Conservation (phyloP, 23 tunicate species). For the Trididemnum miniatum region DNA sequence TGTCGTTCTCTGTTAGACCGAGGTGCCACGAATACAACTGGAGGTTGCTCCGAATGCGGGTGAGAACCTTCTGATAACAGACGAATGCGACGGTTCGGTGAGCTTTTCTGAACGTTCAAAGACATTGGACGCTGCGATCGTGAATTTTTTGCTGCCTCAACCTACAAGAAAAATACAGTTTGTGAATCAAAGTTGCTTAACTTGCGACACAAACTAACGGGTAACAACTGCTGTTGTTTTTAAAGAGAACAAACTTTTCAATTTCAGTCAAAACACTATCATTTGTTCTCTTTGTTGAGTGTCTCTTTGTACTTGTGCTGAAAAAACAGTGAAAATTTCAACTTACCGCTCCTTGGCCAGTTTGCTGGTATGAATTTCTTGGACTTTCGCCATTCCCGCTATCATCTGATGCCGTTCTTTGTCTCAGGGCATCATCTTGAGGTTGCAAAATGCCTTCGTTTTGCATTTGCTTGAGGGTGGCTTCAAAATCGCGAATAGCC, state of each 20-base stretch:
- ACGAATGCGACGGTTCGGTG: constrained; percentile 26
- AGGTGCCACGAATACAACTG: background rate
- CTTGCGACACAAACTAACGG: no score
- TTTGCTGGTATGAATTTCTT: constrained; percentile 65
- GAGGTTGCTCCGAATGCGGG: background rate
- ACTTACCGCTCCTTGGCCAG: no score
- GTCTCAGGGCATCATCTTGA: constrained; percentile 32
- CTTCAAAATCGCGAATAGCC: constrained; percentile 45
- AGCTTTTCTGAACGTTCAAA: constrained; percentile 31
- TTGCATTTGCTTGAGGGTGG: constrained; percentile 31
- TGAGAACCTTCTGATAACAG: constrained; percentile 46
- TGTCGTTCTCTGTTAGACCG: background rate
- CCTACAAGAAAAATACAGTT: background rate
- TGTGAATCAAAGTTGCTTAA: no score
- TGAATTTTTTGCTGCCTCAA: background rate
- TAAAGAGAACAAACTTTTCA: no score
- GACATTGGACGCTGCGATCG: constrained; percentile 50
- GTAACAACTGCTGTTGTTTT: no score
- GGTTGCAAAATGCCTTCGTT: constrained; percentile 10
- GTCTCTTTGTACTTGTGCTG: no score
- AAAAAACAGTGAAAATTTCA: no score
- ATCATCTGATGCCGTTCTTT: constrained; percentile 65
- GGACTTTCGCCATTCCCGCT: constrained; percentile 96
- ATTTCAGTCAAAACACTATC: no score
- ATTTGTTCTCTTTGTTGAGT: no score